These are phyloP conservation scores for Bradysia coprophila DNA, from an alignment of 1,140 invertebrate genomes.

Conservation along the genomic window DNA sequence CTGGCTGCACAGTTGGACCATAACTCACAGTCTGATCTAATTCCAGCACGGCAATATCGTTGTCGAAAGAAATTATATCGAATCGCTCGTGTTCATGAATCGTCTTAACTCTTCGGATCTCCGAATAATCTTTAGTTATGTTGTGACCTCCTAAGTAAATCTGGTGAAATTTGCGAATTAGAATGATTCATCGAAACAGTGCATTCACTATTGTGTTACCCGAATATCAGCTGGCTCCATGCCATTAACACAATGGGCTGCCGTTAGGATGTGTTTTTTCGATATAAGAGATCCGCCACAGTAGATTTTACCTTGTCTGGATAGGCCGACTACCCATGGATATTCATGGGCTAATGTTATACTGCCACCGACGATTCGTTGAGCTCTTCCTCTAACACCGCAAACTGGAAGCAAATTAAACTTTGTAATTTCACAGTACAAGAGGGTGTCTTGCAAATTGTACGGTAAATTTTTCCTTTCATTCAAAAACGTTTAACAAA, in stretches of 20 bases:
- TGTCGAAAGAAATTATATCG: slow-evolving; percentile 43
- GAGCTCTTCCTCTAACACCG: slow-evolving; percentile 36
- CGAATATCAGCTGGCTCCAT: slow-evolving; percentile 12
- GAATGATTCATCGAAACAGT: background rate
- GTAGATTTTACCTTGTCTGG: slow-evolving; percentile 44
- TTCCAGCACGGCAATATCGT: slow-evolving; percentile 57
- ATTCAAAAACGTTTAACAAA: too few relatives aligned
- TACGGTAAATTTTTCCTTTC: too few relatives aligned
- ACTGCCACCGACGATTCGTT: slow-evolving; percentile 48
- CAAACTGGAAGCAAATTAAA: slow-evolving; percentile 34
- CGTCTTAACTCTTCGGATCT: slow-evolving; percentile 20
- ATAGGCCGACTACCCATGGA: slow-evolving; percentile 48
- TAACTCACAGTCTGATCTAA: slow-evolving; percentile 38
- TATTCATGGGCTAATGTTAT: slow-evolving; percentile 42
- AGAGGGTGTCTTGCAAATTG: too few relatives aligned
- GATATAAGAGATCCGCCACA: slow-evolving; percentile 48
- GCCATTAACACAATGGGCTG: slow-evolving; percentile 39
- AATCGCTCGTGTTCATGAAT: slow-evolving; percentile 40
- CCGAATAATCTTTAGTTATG: slow-evolving; percentile 4
- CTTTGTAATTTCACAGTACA: too few relatives aligned
- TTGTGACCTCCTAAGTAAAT: slow-evolving; percentile 5
- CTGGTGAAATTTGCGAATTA: background rate
- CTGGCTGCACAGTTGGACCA: slow-evolving; percentile 37
- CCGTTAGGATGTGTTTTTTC: slow-evolving; percentile 32
- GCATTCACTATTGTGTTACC: background rate